Conservation (phyloP, 2,113 vertebrate genomes). For the Suricata suricatta region DNA sequence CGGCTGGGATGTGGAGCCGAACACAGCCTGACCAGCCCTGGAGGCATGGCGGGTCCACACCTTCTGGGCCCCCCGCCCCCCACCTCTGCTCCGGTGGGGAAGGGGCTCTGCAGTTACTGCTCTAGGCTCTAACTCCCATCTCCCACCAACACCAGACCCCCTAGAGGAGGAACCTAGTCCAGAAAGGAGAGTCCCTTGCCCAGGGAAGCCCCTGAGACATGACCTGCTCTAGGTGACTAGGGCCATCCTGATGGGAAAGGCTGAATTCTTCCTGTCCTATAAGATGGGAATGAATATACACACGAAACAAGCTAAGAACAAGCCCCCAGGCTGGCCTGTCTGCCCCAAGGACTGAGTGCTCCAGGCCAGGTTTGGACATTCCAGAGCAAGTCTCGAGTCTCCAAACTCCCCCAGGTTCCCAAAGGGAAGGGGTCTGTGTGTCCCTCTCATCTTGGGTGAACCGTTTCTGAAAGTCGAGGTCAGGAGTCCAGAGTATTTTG, state of each 20-base stretch:
- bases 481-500: accelerated
- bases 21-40: accelerated
- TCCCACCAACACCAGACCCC: neutral
- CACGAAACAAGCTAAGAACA: neutral
- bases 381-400: neutral
- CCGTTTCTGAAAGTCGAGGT: neutral
- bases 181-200: neutral
- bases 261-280: neutral
- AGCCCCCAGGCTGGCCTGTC: neutral
- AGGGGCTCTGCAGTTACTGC: neutral
- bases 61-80: neutral
- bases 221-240: neutral
- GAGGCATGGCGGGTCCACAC: too few species aligned
- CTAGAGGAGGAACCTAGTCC: neutral
- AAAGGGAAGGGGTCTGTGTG: neutral
- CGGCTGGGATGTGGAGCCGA: neutral
- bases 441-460: neutral
- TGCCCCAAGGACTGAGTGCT: accelerated
- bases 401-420: neutral
- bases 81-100: neutral
- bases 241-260: neutral
- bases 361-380: neutral
- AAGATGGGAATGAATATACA: neutral
- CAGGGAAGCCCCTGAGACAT: neutral
- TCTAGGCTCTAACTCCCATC: neutral